Evolutionary conservation across 2,888 invertebrate genomes (phyloP).

Genomic region (Cheilosia vulpina): DNA sequence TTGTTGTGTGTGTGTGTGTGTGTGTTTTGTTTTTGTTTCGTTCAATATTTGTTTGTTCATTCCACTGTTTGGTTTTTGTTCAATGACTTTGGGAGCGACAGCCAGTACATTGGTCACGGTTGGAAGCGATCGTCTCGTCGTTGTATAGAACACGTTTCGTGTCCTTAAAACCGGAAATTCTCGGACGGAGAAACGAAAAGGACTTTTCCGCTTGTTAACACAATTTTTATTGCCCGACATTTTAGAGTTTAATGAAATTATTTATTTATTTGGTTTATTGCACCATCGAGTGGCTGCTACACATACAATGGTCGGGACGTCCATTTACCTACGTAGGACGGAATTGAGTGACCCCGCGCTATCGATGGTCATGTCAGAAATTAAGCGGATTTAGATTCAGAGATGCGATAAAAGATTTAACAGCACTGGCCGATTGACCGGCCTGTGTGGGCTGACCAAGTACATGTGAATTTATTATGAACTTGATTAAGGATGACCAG

Average conservation of each 20-base stretch:
- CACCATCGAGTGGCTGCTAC: constrained; percentile 23
- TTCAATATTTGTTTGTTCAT: constrained; percentile 6
- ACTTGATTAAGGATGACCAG: constrained; percentile 29
- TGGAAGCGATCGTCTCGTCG: constrained; percentile 46
- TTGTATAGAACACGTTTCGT: constrained; percentile 42
- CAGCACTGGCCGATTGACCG: constrained; percentile 30
- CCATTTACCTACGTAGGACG: background rate
- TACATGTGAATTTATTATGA: constrained; percentile 42
- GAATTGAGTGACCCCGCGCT: constrained; percentile 59
- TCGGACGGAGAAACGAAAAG: constrained; percentile 62
- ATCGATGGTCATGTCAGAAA: background rate
- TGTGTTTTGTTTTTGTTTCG: background rate
- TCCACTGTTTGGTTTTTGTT: constrained; percentile 39
- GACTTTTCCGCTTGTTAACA: constrained; percentile 75
- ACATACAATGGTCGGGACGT: background rate
- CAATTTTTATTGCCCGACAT: constrained; percentile 68
- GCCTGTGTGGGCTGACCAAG: constrained; percentile 1
- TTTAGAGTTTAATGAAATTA: constrained; percentile 74
- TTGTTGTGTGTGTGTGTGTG: constrained; percentile 12
- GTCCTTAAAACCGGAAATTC: constrained; percentile 60
- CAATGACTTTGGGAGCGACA: constrained; percentile 42
- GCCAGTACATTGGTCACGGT: constrained; percentile 34
- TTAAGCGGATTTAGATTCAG: background rate
- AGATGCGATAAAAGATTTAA: constrained; percentile 61
- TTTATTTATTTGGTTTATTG: constrained; percentile 73